Percentiles rank a stretch among this genome's conserved stretches.
These are phyloP conservation scores for Sorex maritimensis DNA, from an alignment of 2,797 vertebrate genomes.

Conservation along the genomic window DNA sequence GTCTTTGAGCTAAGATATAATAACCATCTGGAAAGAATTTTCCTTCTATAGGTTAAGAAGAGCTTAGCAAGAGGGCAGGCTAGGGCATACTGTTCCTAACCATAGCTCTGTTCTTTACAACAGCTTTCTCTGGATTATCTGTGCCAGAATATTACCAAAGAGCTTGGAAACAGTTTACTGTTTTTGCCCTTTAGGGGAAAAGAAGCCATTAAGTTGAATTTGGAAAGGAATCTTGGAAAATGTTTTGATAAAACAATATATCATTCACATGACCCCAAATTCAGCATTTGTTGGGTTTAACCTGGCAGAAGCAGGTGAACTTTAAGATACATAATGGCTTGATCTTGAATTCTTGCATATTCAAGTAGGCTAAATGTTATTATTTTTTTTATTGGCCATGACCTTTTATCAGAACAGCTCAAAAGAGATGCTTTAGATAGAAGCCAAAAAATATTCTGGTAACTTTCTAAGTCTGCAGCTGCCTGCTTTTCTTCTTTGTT, in stretches of 20 bases:
- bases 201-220: conserved; percentile 73
- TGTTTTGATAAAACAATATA: conserved; percentile 77
- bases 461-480: not conserved
- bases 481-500: conserved; percentile 33
- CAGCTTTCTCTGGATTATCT: conserved; percentile 66
- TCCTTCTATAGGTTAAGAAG: conserved; percentile 59
- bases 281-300: conserved; percentile 52
- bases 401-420: conserved; percentile 65
- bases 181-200: conserved; percentile 78
- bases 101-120: conserved; percentile 63
- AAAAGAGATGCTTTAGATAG: conserved; percentile 19
- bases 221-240: conserved; percentile 82
- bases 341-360: conserved; percentile 67
- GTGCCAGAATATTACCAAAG: conserved; percentile 81
- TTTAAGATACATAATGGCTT: conserved; percentile 56
- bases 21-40: conserved; percentile 70
- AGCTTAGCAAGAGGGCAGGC: conserved; percentile 65
- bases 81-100: not conserved
- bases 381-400: conserved; percentile 60
- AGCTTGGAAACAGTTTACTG: conserved; percentile 77
- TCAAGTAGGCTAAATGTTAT: conserved; percentile 24
- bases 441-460: conserved; percentile 12
- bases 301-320: conserved; percentile 72
- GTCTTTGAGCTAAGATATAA: conserved; percentile 46
- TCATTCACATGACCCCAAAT: conserved; percentile 69